phyloP scores from a whole-genome alignment of 2,888 invertebrate genomes.

The Hypsopygia costalis region DNA sequence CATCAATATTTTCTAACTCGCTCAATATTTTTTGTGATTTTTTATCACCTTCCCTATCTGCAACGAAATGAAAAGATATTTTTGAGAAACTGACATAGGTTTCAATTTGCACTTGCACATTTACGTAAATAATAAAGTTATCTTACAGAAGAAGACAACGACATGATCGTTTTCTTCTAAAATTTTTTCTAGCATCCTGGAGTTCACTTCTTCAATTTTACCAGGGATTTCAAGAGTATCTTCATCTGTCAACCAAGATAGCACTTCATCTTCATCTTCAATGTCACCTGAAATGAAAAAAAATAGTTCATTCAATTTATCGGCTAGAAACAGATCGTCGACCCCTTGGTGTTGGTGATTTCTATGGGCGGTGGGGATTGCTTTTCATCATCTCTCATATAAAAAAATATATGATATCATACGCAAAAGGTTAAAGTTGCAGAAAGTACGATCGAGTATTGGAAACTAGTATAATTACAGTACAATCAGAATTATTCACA shows the following conservation, averaged over 20 bases:
- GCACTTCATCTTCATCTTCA: constrained; percentile 94
- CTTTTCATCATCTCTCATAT: no score
- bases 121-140: no score
- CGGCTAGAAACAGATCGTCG: no score
- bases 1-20: constrained; percentile 95
- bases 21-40: constrained; percentile 93
- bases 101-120: constrained; percentile 2
- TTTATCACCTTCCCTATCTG: constrained; percentile 94
- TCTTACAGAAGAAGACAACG: constrained; percentile 95
- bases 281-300: constrained; percentile 83
- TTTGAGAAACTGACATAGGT: no score
- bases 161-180: constrained; percentile 92
- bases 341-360: no score
- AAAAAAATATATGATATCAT: no score
- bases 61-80: constrained; percentile 21
- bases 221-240: constrained; percentile 95
- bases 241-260: constrained; percentile 95
- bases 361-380: no score
- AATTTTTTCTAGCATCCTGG: constrained; percentile 94
- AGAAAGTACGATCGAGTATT: no score
- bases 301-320: no score
- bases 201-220: constrained; percentile 95
- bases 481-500: no score
- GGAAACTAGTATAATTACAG: no score
- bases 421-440: no score